Conservation (phyloP, 2,113 vertebrate species). For the Mesocricetus auratus region DNA sequence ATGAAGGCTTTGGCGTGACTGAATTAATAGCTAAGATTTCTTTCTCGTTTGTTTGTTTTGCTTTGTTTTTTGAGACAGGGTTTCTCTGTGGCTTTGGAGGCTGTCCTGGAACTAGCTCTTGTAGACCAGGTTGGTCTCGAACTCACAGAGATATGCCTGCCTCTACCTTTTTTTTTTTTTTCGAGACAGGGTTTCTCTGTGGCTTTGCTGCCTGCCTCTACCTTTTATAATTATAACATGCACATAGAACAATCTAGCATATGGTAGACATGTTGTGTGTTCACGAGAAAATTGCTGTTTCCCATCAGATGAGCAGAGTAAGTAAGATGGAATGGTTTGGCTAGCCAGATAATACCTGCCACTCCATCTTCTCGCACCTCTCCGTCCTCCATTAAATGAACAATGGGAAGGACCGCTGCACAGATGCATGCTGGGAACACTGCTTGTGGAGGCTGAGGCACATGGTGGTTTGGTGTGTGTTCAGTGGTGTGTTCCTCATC, state of each 20-base stretch:
- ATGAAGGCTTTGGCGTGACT: background rate
- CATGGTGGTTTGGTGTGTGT: constrained; percentile 97
- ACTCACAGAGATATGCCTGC: too few species aligned
- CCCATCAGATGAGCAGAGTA: background rate
- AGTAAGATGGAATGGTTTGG: background rate
- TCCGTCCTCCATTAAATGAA: constrained; percentile 98
- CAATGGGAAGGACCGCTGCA: constrained; percentile 97
- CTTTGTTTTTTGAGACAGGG: too few species aligned
- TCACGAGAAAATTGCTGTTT: background rate
- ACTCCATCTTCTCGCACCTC: constrained; percentile 98
- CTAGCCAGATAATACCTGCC: constrained; percentile 89
- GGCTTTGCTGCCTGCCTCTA: too few species aligned
- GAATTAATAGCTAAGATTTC: constrained; percentile 31
- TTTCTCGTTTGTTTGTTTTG: too few species aligned
- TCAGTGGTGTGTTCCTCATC: constrained; percentile 98
- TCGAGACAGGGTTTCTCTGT: too few species aligned
- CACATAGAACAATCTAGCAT: too few species aligned
- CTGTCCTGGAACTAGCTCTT: too few species aligned
- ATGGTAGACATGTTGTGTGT: background rate
- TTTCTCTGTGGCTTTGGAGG: too few species aligned
- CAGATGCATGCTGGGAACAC: constrained; percentile 99
- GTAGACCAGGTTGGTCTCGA: too few species aligned
- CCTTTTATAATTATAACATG: too few species aligned
- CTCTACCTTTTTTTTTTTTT: too few species aligned
- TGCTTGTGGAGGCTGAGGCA: constrained; percentile 96